phyloP scores from a whole-genome alignment of 2,113 vertebrate genomes.

The Podilymbus podiceps region DNA sequence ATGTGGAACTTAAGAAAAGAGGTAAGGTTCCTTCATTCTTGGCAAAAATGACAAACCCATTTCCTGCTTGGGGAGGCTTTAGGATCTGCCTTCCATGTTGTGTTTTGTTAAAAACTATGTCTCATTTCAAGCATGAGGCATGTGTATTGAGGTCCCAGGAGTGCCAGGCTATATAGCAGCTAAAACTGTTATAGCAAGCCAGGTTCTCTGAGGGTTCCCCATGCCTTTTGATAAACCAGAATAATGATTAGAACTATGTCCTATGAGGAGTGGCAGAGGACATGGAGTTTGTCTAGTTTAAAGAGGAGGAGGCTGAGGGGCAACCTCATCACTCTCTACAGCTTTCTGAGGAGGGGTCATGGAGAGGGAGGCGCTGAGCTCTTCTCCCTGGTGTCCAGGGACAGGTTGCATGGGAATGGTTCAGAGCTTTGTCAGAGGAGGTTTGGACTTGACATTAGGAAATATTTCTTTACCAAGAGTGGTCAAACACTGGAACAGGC shows the following conservation, averaged over 20 bases:
- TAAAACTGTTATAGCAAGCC: not conserved
- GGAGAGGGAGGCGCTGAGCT: not conserved
- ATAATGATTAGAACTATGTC: not conserved
- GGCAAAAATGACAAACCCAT: not conserved
- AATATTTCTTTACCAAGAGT: not conserved
- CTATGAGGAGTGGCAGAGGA: not conserved
- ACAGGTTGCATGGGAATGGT: not conserved
- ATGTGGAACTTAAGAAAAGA: slow-evolving; percentile 86
- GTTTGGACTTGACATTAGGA: not conserved
- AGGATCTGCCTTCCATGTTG: not conserved
- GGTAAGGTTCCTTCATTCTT: slow-evolving; percentile 63
- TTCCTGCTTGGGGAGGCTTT: not conserved
- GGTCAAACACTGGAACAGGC: not conserved
- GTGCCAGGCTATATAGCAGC: not conserved
- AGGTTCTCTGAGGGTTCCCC: not conserved
- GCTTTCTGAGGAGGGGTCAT: not conserved
- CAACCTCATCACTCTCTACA: not conserved
- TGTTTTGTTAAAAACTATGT: not conserved
- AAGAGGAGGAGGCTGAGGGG: not conserved
- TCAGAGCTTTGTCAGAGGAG: not conserved
- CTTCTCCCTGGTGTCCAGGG: not conserved
- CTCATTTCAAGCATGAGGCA: not conserved
- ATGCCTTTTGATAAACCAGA: not conserved
- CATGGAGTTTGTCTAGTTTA: not conserved
- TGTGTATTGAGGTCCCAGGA: not conserved